phyloP scores from a whole-genome alignment of 2,888 invertebrate species.

The Thysanoteuthis rhombus region DNA sequence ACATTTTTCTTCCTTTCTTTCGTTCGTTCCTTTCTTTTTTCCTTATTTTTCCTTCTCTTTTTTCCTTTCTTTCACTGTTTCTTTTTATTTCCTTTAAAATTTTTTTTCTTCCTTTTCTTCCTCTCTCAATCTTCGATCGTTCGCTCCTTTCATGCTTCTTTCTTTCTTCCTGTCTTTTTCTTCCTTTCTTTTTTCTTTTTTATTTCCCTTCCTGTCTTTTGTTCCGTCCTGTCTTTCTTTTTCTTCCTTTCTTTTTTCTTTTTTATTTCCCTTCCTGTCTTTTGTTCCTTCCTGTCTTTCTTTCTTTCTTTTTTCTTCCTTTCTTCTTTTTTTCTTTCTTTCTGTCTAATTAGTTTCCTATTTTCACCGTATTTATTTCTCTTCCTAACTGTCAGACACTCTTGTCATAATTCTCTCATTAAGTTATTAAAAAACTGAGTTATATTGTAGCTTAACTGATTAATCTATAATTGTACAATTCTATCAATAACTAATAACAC shows the following conservation, averaged over 20 bases:
- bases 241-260: neutral
- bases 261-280: neutral
- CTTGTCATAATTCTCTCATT: too few relatives aligned
- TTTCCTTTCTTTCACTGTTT: neutral
- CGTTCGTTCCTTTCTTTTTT: neutral
- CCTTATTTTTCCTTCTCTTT: neutral
- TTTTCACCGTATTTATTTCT: too few relatives aligned
- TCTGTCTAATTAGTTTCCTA: too few relatives aligned
- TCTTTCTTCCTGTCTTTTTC: neutral
- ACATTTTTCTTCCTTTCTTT: neutral
- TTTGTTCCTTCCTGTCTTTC: neutral
- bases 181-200: neutral
- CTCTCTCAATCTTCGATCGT: neutral
- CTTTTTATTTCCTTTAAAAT: neutral
- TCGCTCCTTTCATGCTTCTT: neutral
- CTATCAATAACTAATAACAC: too few relatives aligned
- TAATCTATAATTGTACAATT: too few relatives aligned
- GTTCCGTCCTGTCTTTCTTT: neutral
- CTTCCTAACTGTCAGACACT: too few relatives aligned
- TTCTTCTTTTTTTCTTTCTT: neutral
- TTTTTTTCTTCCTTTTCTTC: neutral
- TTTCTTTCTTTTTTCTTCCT: neutral
- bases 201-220: too few relatives aligned
- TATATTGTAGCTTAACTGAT: too few relatives aligned
- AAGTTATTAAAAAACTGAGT: too few relatives aligned